Evolutionary conservation across 53 echinoderm and acorn worm genomes (phyloP), one percentile per base, ranked within the genome.

Genomic region (Astropecten irregularis): DNA sequence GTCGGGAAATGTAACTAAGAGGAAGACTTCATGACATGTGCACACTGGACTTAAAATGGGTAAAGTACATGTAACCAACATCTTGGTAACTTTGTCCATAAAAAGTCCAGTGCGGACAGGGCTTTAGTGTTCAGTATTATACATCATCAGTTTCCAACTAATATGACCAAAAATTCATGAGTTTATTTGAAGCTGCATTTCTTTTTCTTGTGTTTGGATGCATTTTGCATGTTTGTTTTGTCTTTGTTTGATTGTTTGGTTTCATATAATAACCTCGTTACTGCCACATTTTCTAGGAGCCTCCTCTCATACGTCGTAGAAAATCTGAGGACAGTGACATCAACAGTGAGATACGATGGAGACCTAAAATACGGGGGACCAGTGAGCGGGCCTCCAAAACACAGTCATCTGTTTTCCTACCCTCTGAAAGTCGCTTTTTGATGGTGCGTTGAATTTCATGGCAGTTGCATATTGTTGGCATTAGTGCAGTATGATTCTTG

Each of bases 211-310:
- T n/a, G n/a, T n/a, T n/a, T n/a, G n/a, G n/a, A n/a, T n/a, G n/a
- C n/a, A n/a, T n/a, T n/a, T n/a, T n/a, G n/a, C n/a, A n/a, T n/a
- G n/a, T n/a, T n/a, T n/a, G n/a, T n/a, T n/a, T n/a, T n/a, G n/a
- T n/a, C 1, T 16, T 23, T 33, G 20, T 21, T 74, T 6, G 8
- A 5, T 29, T 33, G 36, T 55, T 54, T 37, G 31, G 56, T 39
- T 39, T 57, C 38, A 37, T 15, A 40, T 22, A 74, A 21, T 55
- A 74, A 53, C 58, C 22, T 36, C 7, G 22, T 37, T 74, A 37
- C 74, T 74, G 74, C 74, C 55, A 74, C 74, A 74, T 74, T 74
- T 74, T 74, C 30, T 74, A 74, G 74, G 58, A 74, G 28, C 88
- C 91, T 37, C 69, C 53, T 36, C 88, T 81, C 9, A 52, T 91